A percentile compares a stretch with the other conserved stretches of the same genome.
These are phyloP conservation scores for Acronicta aceris DNA, from an alignment of 2,888 invertebrate species.

Conservation along the genomic window DNA sequence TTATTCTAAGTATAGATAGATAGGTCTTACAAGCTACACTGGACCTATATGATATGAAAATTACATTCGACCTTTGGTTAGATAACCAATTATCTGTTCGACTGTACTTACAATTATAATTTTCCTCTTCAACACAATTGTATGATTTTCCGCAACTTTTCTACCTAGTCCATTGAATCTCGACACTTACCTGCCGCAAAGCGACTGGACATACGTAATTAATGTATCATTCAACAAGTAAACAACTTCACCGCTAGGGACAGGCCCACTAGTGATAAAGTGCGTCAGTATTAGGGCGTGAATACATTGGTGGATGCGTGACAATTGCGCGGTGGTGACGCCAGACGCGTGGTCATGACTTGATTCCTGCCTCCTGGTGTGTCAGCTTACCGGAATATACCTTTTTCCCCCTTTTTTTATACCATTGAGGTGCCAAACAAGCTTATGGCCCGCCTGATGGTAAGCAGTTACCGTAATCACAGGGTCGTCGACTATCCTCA, in stretches of 20 bases:
- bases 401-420: too few relatives aligned
- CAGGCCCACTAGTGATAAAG: constrained; percentile 33
- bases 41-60: background rate
- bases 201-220: background rate
- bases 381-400: background rate
- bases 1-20: too few relatives aligned
- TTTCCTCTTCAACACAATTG: constrained; percentile 18
- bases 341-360: too few relatives aligned
- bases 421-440: too few relatives aligned
- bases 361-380: too few relatives aligned
- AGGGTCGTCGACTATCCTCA: too few relatives aligned
- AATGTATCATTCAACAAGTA: constrained; percentile 12
- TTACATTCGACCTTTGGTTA: background rate
- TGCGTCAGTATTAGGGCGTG: constrained; percentile 22
- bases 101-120: background rate
- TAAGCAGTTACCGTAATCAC: too few relatives aligned
- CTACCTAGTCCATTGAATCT: constrained; percentile 7
- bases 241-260: constrained; percentile 35
- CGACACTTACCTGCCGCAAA: background rate
- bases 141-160: constrained; percentile 26
- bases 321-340: background rate
- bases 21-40: too few relatives aligned
- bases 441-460: too few relatives aligned
- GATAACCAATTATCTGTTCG: background rate
- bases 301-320: background rate